Evolutionary conservation across 2,888 invertebrate species (phyloP), one percentile per base, ranked within the genome.

Genomic region (Leistus spinibarbis): DNA sequence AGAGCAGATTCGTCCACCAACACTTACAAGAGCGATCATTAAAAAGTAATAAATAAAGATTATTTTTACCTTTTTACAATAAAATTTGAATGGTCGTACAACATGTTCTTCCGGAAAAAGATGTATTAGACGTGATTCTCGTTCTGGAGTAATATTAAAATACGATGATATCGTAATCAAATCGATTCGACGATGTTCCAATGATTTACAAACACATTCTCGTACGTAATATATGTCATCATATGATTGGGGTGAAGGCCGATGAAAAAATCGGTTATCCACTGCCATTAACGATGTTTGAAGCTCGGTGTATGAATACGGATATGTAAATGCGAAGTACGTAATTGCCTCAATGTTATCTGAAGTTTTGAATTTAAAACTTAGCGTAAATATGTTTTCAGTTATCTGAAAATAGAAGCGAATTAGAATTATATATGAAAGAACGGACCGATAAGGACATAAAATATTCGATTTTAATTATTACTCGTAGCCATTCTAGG

Each of bases 271-370:
- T 83, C 88, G 90, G 76, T 85, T 79, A 82, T 95, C 95, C 64
- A 95, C 89, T 66, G 88, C 89, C 78, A 88, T 89, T 23, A 96
- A 86, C 80, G 91, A 89, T 77, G 91, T 90, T 84, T 95, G 94
- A 69, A 94, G 88, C 81, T 97, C 96, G 0, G 90, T 89, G 83
- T 95, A 96, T 0, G 95, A 93, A 86, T 92, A 96, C 1, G 97
- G 97, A 85, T 94, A 97, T 4, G 96, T 96, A 85, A 97, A 97
- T 0, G 96, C 96, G 86, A 96, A 94, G 86, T 94, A 96, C 5
- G 92, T 92, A 3, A 92, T 90, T 19, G 93, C 91, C 77, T 91
- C 90, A 2, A 87, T 80, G 86, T 91, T 94, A 80, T 92, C 95
- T 73, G 90, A 89, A 17, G 92, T 91, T 22, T 89, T 88, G 83